Conservation (phyloP, 2,797 vertebrate species). For the Platalea minor region DNA sequence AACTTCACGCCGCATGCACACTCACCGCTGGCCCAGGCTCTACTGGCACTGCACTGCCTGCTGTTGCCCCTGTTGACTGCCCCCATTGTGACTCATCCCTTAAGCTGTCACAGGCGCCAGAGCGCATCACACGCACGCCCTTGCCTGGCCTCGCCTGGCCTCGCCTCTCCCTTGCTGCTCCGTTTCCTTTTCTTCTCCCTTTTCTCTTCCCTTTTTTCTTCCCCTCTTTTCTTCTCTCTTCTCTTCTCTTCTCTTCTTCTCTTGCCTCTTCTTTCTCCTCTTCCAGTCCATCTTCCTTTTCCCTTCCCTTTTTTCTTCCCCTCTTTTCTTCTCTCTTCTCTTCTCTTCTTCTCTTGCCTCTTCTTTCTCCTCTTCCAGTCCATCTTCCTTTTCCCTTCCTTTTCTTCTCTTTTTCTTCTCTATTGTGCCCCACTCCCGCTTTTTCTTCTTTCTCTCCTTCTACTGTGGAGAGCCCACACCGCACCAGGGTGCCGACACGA, state of each 20-base stretch:
- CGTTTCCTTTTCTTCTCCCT: too few species aligned
- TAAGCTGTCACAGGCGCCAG: not conserved
- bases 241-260: too few species aligned
- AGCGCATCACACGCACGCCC: not conserved
- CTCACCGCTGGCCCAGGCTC: not conserved
- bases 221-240: too few species aligned
- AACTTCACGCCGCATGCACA: too few species aligned
- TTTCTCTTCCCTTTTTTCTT: too few species aligned
- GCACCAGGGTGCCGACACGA: not conserved
- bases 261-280: too few species aligned
- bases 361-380: too few species aligned
- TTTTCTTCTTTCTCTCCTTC: not conserved
- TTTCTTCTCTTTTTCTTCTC: not conserved
- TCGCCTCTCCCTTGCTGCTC: too few species aligned
- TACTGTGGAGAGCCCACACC: not conserved
- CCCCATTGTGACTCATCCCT: not conserved
- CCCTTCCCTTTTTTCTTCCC: not conserved
- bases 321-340: too few species aligned
- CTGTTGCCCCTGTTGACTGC: too few species aligned
- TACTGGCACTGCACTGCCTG: not conserved
- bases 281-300: not conserved
- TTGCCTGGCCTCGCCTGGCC: too few species aligned
- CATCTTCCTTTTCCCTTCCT: not conserved
- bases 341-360: too few species aligned
- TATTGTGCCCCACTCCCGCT: not conserved